Percentiles rank a stretch among this genome's conserved stretches.
Evolutionary conservation across 2,888 invertebrate species (phyloP).

Genomic region (Tanypteryx hageni): DNA sequence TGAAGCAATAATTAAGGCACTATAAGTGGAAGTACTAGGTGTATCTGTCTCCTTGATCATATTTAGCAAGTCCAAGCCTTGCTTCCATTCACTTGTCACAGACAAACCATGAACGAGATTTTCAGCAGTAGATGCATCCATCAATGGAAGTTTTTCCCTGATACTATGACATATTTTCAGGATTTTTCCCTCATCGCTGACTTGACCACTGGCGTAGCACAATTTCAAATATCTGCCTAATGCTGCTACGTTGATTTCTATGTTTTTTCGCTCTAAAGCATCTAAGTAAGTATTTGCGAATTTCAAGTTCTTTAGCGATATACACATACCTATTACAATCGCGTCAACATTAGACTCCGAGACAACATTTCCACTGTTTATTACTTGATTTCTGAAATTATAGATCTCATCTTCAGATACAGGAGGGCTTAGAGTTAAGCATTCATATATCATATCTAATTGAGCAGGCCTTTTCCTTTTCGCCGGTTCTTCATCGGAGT

Average conservation of each 20-base stretch:
- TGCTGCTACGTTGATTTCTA: conserved; percentile 78
- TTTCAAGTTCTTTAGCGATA: conserved; percentile 74
- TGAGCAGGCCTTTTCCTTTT: neutral
- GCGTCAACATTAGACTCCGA: conserved; percentile 80
- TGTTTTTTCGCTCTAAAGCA: conserved; percentile 76
- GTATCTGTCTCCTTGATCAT: conserved; percentile 77
- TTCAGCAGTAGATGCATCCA: conserved; percentile 81
- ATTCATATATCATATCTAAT: conserved; percentile 21
- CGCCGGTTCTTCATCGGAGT: neutral
- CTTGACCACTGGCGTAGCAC: conserved; percentile 75
- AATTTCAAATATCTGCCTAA: conserved; percentile 79
- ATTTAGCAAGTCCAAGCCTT: conserved; percentile 79
- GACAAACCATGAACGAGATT: conserved; percentile 81
- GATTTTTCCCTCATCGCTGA: conserved; percentile 78
- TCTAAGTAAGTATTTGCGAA: conserved; percentile 79
- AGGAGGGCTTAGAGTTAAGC: conserved; percentile 32
- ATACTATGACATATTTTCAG: conserved; percentile 76
- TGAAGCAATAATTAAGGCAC: conserved; percentile 78
- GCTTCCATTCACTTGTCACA: conserved; percentile 81
- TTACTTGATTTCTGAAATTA: conserved; percentile 74
- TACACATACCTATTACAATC: conserved; percentile 78
- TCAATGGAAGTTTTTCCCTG: conserved; percentile 77
- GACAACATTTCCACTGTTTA: conserved; percentile 74
- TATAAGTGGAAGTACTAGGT: conserved; percentile 77
- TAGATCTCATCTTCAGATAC: conserved; percentile 72